A percentile compares a stretch with the other conserved stretches of the same genome.
These are phyloP conservation scores for Acanthococcus lagerstroemiae DNA, from an alignment of 2,888 invertebrate genomes.

Conservation along the genomic window DNA sequence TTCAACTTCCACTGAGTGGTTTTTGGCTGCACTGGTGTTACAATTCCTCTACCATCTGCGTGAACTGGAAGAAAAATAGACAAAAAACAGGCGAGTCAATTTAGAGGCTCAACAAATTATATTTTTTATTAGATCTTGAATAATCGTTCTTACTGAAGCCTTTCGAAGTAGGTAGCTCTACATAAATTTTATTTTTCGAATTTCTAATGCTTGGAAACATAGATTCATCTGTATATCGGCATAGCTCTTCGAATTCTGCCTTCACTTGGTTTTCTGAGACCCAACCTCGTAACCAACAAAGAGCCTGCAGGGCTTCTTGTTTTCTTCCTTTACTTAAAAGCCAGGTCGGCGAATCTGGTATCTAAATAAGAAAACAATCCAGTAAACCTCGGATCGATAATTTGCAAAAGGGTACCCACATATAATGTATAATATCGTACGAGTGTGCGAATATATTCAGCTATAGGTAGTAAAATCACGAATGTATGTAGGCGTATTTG, in stretches of 20 bases:
- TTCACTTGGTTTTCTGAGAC: conserved; percentile 46
- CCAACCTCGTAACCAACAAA: conserved; percentile 51
- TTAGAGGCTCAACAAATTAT: not conserved
- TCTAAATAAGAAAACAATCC: conserved; percentile 41
- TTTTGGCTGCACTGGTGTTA: not conserved
- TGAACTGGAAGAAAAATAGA: not conserved
- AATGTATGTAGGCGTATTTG: not conserved
- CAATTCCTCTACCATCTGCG: not conserved
- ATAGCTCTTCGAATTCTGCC: conserved; percentile 46
- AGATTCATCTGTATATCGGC: conserved; percentile 43
- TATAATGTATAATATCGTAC: not conserved
- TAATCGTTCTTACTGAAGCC: not conserved
- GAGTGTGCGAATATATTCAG: not conserved
- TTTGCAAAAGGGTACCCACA: not conserved
- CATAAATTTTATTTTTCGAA: conserved; percentile 13
- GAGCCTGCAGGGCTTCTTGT: conserved; percentile 47
- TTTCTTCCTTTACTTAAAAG: conserved; percentile 49
- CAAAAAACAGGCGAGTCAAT: not conserved
- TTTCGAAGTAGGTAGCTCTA: conserved; percentile 18
- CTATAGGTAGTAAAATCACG: not conserved
- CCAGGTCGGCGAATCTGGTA: conserved; percentile 53
- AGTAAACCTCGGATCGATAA: no score
- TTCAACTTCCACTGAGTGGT: conserved; percentile 4
- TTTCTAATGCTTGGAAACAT: not conserved
- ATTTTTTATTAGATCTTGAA: not conserved